phyloP scores from a whole-genome alignment of 2,797 vertebrate genomes.

The Neosilurus mollespiculum region DNA sequence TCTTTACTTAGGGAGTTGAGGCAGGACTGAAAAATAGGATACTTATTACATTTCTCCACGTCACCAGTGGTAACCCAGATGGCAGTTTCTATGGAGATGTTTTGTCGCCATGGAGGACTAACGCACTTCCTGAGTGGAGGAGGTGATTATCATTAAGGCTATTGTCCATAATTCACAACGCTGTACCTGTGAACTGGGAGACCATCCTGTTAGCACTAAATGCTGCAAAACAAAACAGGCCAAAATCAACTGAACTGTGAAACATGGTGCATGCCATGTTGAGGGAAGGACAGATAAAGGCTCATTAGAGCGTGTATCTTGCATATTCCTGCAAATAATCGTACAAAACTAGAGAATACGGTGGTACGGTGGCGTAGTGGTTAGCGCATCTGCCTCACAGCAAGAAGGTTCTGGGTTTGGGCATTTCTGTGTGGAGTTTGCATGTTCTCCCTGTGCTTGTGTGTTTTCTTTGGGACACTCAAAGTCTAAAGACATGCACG shows the following conservation, averaged over 20 bases:
- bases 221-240: background rate
- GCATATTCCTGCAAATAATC: background rate
- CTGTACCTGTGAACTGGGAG: background rate
- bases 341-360: background rate
- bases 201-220: background rate
- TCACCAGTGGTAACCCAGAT: constrained; percentile 36
- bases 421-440: too few relatives aligned
- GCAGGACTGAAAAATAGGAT: background rate
- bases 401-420: too few relatives aligned
- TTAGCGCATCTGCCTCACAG: too few relatives aligned
- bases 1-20: background rate
- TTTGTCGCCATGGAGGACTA: constrained; percentile 39
- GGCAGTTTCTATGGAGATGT: constrained; percentile 57
- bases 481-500: too few relatives aligned
- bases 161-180: background rate
- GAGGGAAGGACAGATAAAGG: background rate
- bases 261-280: background rate
- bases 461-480: too few relatives aligned
- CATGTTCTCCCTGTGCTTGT: too few relatives aligned
- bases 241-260: background rate
- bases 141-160: constrained; percentile 36
- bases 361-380: too few relatives aligned
- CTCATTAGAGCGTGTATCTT: too few relatives aligned
- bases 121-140: constrained; percentile 28
- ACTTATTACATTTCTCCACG: constrained; percentile 14